A percentile compares a stretch with the other conserved stretches of the same genome.
Evolutionary conservation across 1,140 invertebrate species (phyloP).

Genomic region (Plutomurus gul): DNA sequence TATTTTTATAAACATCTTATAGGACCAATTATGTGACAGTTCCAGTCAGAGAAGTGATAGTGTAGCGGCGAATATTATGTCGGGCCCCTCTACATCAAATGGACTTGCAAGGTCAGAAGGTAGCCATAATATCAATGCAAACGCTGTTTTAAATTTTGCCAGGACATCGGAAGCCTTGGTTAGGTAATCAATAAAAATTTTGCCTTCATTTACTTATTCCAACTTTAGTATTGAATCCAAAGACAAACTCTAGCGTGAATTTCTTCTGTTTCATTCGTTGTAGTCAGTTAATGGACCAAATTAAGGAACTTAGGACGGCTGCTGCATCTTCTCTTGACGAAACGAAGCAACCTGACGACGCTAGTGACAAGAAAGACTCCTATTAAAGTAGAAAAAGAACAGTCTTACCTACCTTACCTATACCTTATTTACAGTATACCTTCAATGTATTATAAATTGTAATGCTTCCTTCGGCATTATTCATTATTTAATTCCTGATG

Average conservation of each 20-base stretch:
- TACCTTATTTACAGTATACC: too few relatives aligned
- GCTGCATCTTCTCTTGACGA: neutral
- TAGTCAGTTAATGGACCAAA: neutral
- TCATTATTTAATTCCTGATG: neutral
- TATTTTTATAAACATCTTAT: neutral
- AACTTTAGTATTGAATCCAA: neutral
- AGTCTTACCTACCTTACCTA: too few relatives aligned
- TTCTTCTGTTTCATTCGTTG: neutral
- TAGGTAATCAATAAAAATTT: neutral
- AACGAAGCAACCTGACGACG: neutral
- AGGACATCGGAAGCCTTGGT: neutral
- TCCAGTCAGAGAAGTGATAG: constrained; percentile 6
- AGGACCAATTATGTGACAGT: constrained; percentile 14
- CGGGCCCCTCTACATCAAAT: neutral
- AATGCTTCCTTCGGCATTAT: neutral
- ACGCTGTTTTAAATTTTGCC: neutral
- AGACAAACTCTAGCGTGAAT: too few relatives aligned
- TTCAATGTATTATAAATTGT: neutral
- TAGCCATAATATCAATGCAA: neutral
- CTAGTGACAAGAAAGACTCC: neutral
- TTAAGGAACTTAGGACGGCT: neutral
- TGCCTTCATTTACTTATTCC: neutral
- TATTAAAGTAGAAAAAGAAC: too few relatives aligned
- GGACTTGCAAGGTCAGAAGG: neutral
- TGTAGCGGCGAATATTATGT: neutral